Evolutionary conservation across 1,140 invertebrate genomes (phyloP).

Genomic region (Aphaenogaster floridana): DNA sequence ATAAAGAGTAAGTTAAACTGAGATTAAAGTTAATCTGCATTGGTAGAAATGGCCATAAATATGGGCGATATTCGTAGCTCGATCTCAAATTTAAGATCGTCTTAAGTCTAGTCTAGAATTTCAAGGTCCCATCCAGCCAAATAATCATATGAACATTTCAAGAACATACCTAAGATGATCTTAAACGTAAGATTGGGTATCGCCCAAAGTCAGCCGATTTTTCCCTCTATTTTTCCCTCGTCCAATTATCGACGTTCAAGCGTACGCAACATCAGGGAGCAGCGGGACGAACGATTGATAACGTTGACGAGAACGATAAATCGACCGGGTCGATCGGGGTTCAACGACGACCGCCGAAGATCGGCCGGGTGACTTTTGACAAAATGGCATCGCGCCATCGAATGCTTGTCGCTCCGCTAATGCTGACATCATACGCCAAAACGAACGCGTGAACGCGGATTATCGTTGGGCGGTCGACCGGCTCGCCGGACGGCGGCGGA

Average conservation of each 20-base stretch:
- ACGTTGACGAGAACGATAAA: not conserved
- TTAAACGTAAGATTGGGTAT: not conserved
- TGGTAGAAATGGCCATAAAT: too few species aligned
- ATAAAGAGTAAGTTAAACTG: too few species aligned
- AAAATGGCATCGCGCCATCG: constrained; percentile 11
- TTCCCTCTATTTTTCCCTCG: not conserved
- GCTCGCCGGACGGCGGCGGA: constrained; percentile 5
- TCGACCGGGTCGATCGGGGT: not conserved
- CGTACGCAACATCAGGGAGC: not conserved
- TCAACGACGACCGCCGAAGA: not conserved
- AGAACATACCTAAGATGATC: not conserved
- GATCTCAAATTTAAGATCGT: not conserved
- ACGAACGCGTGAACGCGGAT: constrained; percentile 8
- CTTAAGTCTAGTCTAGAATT: not conserved
- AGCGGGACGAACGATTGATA: not conserved
- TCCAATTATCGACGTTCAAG: not conserved
- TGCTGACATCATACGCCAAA: constrained; percentile 41
- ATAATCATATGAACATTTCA: not conserved
- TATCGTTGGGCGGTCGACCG: constrained; percentile 6
- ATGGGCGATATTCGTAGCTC: too few species aligned
- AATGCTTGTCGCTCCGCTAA: not conserved
- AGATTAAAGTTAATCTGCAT: too few species aligned
- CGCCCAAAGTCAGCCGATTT: not conserved
- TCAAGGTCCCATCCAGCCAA: not conserved
- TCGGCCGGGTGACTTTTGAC: not conserved